A percentile compares a stretch with the other conserved stretches of the same genome.
phyloP scores from a whole-genome alignment of 2,888 invertebrate species.

The Clivina fossor region DNA sequence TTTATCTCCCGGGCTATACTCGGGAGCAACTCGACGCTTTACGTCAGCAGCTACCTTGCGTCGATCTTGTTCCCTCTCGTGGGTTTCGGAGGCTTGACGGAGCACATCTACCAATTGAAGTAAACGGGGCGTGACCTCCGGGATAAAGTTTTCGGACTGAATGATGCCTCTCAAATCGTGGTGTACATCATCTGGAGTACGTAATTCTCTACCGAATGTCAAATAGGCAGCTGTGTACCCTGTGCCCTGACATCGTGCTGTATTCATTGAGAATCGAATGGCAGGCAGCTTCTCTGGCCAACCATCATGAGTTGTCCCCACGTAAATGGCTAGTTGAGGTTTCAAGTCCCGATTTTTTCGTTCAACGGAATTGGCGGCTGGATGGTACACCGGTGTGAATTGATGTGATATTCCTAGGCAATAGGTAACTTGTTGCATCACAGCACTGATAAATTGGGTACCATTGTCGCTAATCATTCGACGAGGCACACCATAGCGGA shows the following conservation, averaged over 20 bases:
- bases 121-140: conserved; percentile 40
- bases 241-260: conserved; percentile 39
- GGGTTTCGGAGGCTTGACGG: conserved; percentile 28
- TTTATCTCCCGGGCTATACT: conserved; percentile 31
- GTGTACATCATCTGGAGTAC: conserved; percentile 40
- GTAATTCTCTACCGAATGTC: conserved; percentile 44
- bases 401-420: conserved; percentile 37
- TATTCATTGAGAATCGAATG: conserved; percentile 46
- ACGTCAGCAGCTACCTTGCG: conserved; percentile 35
- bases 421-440: conserved; percentile 38
- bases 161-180: conserved; percentile 39
- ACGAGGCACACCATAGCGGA: conserved; percentile 42
- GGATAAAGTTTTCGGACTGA: conserved; percentile 39
- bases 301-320: conserved; percentile 35
- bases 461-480: conserved; percentile 43
- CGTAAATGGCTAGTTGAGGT: conserved; percentile 35
- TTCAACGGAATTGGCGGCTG: conserved; percentile 42
- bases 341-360: conserved; percentile 39
- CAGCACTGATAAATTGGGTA: conserved; percentile 36
- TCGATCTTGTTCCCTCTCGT: conserved; percentile 32
- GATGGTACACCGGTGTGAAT: conserved; percentile 42
- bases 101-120: conserved; percentile 15
- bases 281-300: conserved; percentile 41
- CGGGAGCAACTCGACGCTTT: conserved; percentile 28
- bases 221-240: conserved; percentile 42